Evolutionary conservation across 2,888 invertebrate species (phyloP).

Genomic region (Ophraella communa): DNA sequence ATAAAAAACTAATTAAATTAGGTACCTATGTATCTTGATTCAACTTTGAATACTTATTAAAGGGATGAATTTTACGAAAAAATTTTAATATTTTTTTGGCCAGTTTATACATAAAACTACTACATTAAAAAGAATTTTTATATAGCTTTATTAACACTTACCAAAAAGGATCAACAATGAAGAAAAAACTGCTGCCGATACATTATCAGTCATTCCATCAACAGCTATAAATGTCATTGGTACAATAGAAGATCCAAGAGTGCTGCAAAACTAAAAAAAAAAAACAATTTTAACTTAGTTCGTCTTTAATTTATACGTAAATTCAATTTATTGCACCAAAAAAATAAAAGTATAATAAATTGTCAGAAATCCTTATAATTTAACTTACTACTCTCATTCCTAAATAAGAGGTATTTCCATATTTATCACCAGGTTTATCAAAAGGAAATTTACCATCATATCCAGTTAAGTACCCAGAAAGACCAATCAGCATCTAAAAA

Average conservation of each 20-base stretch:
- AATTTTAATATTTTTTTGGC: too few species aligned
- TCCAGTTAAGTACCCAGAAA: slow-evolving; percentile 89
- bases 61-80: too few species aligned
- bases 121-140: too few species aligned
- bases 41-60: too few species aligned
- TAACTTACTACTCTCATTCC: slow-evolving; percentile 89
- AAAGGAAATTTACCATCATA: slow-evolving; percentile 95
- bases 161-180: slow-evolving; percentile 86
- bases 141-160: slow-evolving; percentile 59
- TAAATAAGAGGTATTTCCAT: slow-evolving; percentile 83
- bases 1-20: too few species aligned
- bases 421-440: slow-evolving; percentile 95
- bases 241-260: slow-evolving; percentile 83
- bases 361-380: too few species aligned
- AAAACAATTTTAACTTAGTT: too few species aligned
- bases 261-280: slow-evolving; percentile 82
- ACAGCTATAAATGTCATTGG: slow-evolving; percentile 87
- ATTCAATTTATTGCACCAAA: too few species aligned
- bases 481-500: slow-evolving; percentile 88
- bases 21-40: too few species aligned
- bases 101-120: too few species aligned
- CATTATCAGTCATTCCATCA: slow-evolving; percentile 86
- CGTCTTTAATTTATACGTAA: too few species aligned
- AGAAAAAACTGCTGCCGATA: slow-evolving; percentile 79
- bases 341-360: too few species aligned